Base-by-base conservation (phyloP, 2,113 vertebrate genomes). In the Scophthalmus maximus region DNA sequence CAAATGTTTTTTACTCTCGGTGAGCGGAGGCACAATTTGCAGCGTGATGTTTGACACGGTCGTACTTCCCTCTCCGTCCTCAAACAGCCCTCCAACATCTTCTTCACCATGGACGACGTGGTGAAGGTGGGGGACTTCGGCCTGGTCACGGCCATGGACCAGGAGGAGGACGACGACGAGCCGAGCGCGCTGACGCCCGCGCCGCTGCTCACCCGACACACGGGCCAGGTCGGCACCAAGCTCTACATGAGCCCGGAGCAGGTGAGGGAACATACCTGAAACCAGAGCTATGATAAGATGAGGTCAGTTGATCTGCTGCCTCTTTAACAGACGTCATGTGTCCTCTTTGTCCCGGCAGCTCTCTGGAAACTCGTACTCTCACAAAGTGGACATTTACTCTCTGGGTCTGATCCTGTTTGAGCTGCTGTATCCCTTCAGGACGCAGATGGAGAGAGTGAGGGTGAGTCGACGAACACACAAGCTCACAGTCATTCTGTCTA, bases 191-290 rank as follows among this genome's bases (percentile, higher is more conserved):
- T 98, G 72, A 97, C 96, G 1, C 97, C 97, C 1, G 96, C 98
- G 90, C 97, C 97, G 6, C 93, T 94, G 17, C 97, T 98, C 8
- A 96, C 97, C 68, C 94, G 96, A 1, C 98, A 99, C 92, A 99
- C 98, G 0, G 97, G 97, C 56, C 97, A 99, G 92, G 98, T 99
- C 22, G 98, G 98, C 79, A 99, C 98, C 76, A 99, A 98, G 77
- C 96, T 99, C 8, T 99, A 99, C 89, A 99, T 99, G 98, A 99
- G 98, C 88, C 98, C 98, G 0, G 98, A 99, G 85, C 98, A 99
- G 96, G 98, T 97, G 78, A 86, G 93, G 47, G 3, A 3, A 42
- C 17, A 5, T 0, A 56, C 5, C 6, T 49, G n/a, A n/a, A n/a
- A n/a, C n/a, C n/a, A n/a, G n/a, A n/a, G n/a, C n/a, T n/a, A n/a